Base-by-base conservation (phyloP, 2,888 invertebrate species). In the Sphaerophoria rueppellii region DNA sequence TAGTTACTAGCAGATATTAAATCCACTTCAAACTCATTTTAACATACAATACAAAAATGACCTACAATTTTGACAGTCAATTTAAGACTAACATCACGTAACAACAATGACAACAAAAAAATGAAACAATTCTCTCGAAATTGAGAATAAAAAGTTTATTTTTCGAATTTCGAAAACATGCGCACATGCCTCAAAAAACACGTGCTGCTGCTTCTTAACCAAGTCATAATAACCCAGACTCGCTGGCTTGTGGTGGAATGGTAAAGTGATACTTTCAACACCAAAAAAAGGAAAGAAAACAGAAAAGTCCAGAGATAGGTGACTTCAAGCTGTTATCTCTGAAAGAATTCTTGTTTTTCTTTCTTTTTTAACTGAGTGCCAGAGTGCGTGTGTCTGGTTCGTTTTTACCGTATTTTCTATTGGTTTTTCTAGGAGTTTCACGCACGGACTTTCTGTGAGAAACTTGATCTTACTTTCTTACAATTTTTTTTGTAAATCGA, bases 381-480 rank as follows among this genome's bases (percentile, higher is more conserved):
- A 60, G 67, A 55, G 71, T 83, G 83, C 83, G 83, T 83, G 60
- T 76, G 83, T 37, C 32, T 55, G 6, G 71, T 71, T 75, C 11
- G 55, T 67, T 75, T 76, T 83, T 80, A 40, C 32, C 71, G 72
- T 61, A 76, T 76, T 54, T 67, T 80, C 80, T 72, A 83, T 83
- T 83, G 83, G 83, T 80, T 83, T 83, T 83, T 80, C 80, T 76
- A 40, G 69, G 34, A 32, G 54, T n/a, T 72, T 72, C 83, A 76
- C 83, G 75, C 83, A 76, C 82, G 58, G 74, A 32, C 54, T 79
- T 82, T 74, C 80, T 80, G 24, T 24, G 76, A 69, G 48, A 71
- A 43, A 50, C 65, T 55, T 50, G 63, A 58, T 69, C 72, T 32
- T 63, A 9, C 48, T 67, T 67, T 60, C 32, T 6, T 48, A 65